phyloP scores from a whole-genome alignment of 1,140 invertebrate species.

The Lasioglossum baleicum region DNA sequence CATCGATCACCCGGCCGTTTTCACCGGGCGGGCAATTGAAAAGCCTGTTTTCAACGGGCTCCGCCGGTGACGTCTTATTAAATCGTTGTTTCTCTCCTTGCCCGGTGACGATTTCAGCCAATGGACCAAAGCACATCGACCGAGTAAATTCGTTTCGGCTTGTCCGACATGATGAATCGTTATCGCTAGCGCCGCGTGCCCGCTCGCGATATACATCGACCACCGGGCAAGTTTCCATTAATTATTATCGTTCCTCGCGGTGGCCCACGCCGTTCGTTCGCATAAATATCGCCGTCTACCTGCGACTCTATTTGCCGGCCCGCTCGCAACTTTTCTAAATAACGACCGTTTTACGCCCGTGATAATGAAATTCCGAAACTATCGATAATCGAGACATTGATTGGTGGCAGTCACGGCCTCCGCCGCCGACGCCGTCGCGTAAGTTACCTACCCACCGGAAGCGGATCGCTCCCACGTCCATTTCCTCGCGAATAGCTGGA shows the following conservation, averaged over 20 bases:
- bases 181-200: conserved; percentile 29
- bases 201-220: conserved; percentile 27
- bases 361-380: conserved; percentile 78
- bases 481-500: too few relatives aligned
- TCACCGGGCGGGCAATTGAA: too few relatives aligned
- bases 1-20: too few relatives aligned
- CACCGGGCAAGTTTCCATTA: conserved; percentile 55
- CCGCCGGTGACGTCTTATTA: too few relatives aligned
- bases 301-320: conserved; percentile 36
- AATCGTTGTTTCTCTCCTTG: too few relatives aligned
- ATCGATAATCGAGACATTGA: conserved; percentile 75
- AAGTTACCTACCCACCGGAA: conserved; percentile 48
- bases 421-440: too few relatives aligned
- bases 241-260: conserved; percentile 58
- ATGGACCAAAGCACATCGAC: too few relatives aligned
- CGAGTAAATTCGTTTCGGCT: conserved; percentile 2
- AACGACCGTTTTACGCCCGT: conserved; percentile 72
- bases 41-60: too few relatives aligned
- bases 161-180: conserved; percentile 35
- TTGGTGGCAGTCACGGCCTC: conserved; percentile 68
- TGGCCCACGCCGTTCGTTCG: conserved; percentile 24
- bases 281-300: conserved; percentile 41
- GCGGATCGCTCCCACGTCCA: conserved; percentile 40
- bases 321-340: conserved; percentile 65
- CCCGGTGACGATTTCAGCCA: too few relatives aligned